Percentiles rank a stretch among this genome's conserved stretches.
Evolutionary conservation across 2,888 invertebrate genomes (phyloP).

Genomic region (Hermodice carunculata): DNA sequence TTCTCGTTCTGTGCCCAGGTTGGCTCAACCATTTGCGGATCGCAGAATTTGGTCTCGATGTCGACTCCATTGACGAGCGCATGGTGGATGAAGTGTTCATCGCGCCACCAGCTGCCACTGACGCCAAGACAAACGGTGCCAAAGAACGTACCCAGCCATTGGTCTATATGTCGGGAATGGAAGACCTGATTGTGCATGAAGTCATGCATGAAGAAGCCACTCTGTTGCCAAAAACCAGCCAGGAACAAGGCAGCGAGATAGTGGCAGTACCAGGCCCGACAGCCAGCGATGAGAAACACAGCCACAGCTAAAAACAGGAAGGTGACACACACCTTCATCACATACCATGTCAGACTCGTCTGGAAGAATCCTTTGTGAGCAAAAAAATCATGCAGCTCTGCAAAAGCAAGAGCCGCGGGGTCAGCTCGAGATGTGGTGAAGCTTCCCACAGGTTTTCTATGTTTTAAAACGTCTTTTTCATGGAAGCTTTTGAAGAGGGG

Average conservation of each 20-base stretch:
- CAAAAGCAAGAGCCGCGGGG: conserved; percentile 28
- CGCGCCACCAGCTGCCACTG: conserved; percentile 36
- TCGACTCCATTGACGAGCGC: conserved; percentile 35
- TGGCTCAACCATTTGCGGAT: conserved; percentile 39
- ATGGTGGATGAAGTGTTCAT: conserved; percentile 38
- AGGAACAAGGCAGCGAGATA: conserved; percentile 23
- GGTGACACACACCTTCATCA: conserved; percentile 17
- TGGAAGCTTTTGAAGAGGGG: conserved; percentile 16
- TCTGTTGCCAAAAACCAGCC: conserved; percentile 34
- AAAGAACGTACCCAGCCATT: conserved; percentile 9
- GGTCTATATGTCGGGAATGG: conserved; percentile 18
- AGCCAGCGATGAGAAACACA: conserved; percentile 2
- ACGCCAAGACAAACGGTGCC: conserved; percentile 33
- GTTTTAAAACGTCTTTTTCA: conserved; percentile 23
- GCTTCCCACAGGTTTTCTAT: conserved; percentile 25
- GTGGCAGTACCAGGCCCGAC: conserved; percentile 24
- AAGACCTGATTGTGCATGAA: conserved; percentile 29
- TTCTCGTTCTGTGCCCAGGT: conserved; percentile 38
- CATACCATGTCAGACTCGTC: conserved; percentile 23
- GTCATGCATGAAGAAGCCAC: conserved; percentile 36
- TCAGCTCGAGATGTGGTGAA: conserved; percentile 13
- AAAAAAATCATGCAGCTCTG: conserved; percentile 16
- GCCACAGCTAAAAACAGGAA: conserved; percentile 10
- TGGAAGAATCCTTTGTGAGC: conserved; percentile 22
- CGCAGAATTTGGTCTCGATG: conserved; percentile 24